phyloP scores from a whole-genome alignment of 2,888 invertebrate genomes.

The Hypomecis atomaria region DNA sequence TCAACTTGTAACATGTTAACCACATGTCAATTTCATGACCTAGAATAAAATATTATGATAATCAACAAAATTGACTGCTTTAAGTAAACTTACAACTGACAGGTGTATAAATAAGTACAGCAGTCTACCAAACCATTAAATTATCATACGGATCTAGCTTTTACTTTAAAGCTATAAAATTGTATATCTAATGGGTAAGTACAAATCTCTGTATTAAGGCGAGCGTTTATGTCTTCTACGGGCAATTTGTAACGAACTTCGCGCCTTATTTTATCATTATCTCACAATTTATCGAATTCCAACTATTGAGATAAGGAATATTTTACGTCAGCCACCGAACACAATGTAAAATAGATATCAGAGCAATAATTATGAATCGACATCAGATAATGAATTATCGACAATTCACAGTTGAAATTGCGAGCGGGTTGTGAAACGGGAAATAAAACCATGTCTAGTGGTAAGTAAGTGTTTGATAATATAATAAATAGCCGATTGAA shows the following conservation, averaged over 20 bases:
- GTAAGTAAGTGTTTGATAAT: not conserved
- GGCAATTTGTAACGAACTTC: constrained; percentile 31
- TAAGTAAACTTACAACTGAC: no score
- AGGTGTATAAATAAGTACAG: no score
- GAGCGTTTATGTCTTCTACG: constrained; percentile 28
- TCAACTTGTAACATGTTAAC: no score
- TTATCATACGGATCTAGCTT: constrained; percentile 15
- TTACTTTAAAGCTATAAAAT: constrained; percentile 11
- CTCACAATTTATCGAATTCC: constrained; percentile 49
- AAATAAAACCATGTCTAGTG: constrained; percentile 42
- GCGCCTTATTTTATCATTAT: constrained; percentile 31
- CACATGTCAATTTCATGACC: no score
- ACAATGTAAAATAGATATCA: constrained; percentile 45
- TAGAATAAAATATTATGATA: no score
- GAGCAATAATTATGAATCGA: constrained; percentile 44
- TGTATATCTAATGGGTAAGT: constrained; percentile 11
- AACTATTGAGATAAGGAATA: constrained; percentile 52
- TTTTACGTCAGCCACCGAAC: constrained; percentile 46
- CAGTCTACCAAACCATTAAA: not conserved
- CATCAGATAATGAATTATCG: constrained; percentile 42
- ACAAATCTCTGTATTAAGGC: constrained; percentile 22
- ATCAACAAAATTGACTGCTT: no score
- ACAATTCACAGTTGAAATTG: constrained; percentile 48
- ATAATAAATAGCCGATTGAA: not conserved
- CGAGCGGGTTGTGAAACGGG: constrained; percentile 47